Base-by-base conservation (phyloP, 2,888 invertebrate species). In the Aleiodes testaceus region DNA sequence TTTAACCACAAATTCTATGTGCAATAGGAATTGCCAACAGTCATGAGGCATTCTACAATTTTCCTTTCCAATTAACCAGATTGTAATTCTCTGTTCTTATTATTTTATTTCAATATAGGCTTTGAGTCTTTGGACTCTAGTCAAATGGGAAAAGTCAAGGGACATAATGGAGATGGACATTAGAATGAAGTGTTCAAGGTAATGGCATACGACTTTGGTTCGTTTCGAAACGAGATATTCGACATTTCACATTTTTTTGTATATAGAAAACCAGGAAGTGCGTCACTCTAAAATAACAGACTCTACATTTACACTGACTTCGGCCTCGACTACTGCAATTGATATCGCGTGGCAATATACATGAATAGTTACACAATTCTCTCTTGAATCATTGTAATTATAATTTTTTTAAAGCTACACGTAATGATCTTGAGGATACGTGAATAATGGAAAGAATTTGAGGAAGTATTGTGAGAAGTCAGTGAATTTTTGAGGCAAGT, bases 151-250 rank as follows among this genome's bases (percentile, higher is more conserved):
- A n/a, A n/a, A n/a, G n/a, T 18, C 59, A 59, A 16, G 9, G 1
- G 42, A 59, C 42, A 42, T 3, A 42, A 59, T 36, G 59, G 59
- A 20, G 59, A 16, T 52, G 52, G 52, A 52, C 52, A 52, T 18
- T 59, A 42, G 59, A 59, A 59, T 36, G 14, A 59, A 42, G 5
- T 42, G 36, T 59, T 59, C 59, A 59, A 59, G 59, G 59, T 42
- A 11, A 59, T 59, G 59, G 59, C 36, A 36, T 20, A 59, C 59
- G 59, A 42, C 18, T 42, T 12, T 59, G 11, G 18, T 30, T 55
- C 14, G n/a, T 59, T 59, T 59, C 59, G 59, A 59, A 63, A 63
- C 44, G n/a, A 44, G 63, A 45, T 22, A 59, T 16, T 45, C 44
- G 45, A 63, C 44, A 45, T 45, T 22, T 22, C 20, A 44, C 2